phyloP scores from a whole-genome alignment of 64 coral and sea anemone species.

The Stichodactyla mertensii region DNA sequence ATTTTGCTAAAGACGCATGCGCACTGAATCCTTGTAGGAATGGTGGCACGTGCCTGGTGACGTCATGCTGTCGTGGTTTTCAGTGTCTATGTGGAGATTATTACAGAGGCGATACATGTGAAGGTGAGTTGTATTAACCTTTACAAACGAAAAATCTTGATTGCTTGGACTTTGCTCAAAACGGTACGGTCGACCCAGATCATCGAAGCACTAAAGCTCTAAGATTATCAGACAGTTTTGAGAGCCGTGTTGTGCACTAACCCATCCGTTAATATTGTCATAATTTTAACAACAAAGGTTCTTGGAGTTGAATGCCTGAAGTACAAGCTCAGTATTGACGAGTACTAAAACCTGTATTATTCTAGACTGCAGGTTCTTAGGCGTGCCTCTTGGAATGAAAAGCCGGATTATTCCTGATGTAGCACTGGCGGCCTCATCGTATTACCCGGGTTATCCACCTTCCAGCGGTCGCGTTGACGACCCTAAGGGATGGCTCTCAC shows the following conservation, averaged over 20 bases:
- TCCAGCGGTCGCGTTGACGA: neutral
- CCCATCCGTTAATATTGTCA: no score
- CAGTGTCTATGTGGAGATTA: slow-evolving; percentile 19
- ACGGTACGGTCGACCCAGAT: no score
- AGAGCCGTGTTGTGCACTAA: no score
- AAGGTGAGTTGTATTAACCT: neutral
- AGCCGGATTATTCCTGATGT: neutral
- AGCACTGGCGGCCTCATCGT: slow-evolving; percentile 21
- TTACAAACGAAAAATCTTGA: no score
- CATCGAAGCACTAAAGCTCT: no score
- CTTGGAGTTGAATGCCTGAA: neutral
- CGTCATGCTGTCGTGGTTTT: slow-evolving; percentile 23
- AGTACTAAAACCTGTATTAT: neutral
- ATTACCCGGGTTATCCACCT: neutral
- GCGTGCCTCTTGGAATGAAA: slow-evolving; percentile 20
- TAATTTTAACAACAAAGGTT: no score
- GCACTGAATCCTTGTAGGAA: slow-evolving; percentile 31
- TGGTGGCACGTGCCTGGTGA: slow-evolving; percentile 17
- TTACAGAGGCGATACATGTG: slow-evolving; percentile 14
- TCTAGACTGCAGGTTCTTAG: neutral
- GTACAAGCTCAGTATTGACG: neutral
- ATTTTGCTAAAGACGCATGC: slow-evolving; percentile 21
- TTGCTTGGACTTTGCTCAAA: no score
- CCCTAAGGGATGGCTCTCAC: neutral
- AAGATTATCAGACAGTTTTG: no score